Conservation (phyloP, 2,797 vertebrate species). For the Myotis findleyi region DNA sequence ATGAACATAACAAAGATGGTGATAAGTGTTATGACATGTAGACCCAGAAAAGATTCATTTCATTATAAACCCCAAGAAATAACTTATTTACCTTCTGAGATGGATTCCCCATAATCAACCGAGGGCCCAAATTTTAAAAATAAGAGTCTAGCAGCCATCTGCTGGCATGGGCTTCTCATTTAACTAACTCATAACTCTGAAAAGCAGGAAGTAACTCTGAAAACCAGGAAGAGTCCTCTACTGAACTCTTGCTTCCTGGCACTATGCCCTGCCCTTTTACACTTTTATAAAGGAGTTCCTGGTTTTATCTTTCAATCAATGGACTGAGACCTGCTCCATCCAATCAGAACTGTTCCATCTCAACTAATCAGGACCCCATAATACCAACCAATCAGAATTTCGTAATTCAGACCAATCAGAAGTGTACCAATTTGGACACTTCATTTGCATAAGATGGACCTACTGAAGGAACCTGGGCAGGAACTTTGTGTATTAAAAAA, state of each 20-base stretch:
- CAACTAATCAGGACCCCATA: neutral
- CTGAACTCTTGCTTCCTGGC: neutral
- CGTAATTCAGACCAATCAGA: neutral
- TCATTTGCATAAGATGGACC: neutral
- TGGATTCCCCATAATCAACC: neutral
- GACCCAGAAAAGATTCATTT: neutral
- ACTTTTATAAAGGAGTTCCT: neutral
- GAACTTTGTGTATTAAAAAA: neutral
- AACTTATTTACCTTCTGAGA: neutral
- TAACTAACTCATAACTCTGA: neutral
- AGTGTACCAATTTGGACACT: neutral
- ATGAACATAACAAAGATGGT: neutral
- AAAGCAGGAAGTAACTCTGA: neutral
- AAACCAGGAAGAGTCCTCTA: neutral
- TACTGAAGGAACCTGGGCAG: neutral
- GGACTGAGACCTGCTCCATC: neutral
- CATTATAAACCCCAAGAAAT: neutral
- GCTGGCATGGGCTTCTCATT: neutral
- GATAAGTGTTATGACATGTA: neutral
- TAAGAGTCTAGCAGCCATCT: neutral
- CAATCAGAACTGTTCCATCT: neutral
- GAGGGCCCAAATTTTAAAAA: neutral
- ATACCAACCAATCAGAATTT: neutral
- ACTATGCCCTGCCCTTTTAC: neutral
- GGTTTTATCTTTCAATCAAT: neutral